Base-by-base conservation (phyloP, 2,113 vertebrate species). In the Taxidea taxus region DNA sequence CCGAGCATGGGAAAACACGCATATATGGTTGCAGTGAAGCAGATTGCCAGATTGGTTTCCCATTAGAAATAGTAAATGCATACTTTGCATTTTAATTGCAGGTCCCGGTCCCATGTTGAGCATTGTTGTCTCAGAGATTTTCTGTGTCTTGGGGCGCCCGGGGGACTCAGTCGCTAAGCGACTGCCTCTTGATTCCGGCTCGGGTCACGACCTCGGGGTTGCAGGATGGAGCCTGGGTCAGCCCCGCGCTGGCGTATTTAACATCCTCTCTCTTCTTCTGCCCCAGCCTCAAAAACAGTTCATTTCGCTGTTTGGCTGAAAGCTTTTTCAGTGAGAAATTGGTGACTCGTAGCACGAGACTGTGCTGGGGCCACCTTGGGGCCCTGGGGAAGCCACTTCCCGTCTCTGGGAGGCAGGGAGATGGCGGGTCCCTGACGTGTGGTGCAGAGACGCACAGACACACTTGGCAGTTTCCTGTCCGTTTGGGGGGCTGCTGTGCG, bases 1-100 rank as follows among this genome's bases (percentile, higher is more conserved):
- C 21, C 3, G 56, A 10, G 10, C 21, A 4, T 25, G 3, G 56
- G 9, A 58, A 4, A 58, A 25, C 23, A 25, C 3, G 3, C 8
- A 10, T 58, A 51, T 37, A 51, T 49, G 60, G 27, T 27, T 27
- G 18, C 34, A 82, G 7, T 13, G 62, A 82, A 74, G 31, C n/a
- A n/a, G n/a, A 74, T 64, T 74, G 74, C 10, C 37, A 56, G 14
- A 80, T 72, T 56, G 85, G 14, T 85, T 56, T 39, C 66, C 78
- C 37, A 9, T 2, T 42, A 47, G 47, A 56, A 51, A 70, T 42
- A n/a, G 16, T 62, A 66, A 68, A 12, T 51, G 9, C 13, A 2
- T 60, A 3, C 51, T 72, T 51, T 81, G 11, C 85, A 29, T 54
- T 89, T 39, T 37, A 84, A 14, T 44, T 54, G 44, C 5, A 84